phyloP scores from a whole-genome alignment of 2,888 invertebrate species.

The Sarcophaga carnaria region DNA sequence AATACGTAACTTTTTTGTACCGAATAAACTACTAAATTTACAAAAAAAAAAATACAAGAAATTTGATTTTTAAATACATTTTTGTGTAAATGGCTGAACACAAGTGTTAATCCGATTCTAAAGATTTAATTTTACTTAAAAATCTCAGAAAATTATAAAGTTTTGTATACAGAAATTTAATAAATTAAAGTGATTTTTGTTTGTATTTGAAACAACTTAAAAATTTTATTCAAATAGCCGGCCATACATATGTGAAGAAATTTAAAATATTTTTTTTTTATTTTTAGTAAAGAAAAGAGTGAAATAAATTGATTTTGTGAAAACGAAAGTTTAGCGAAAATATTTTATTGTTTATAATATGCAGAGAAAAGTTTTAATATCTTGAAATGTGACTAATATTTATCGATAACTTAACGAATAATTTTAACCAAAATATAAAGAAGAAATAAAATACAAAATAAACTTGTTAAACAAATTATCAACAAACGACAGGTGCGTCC shows the following conservation, averaged over 20 bases:
- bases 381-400: conserved; percentile 68
- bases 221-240: too few relatives aligned
- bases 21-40: too few relatives aligned
- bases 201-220: not conserved
- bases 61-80: too few relatives aligned
- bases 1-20: too few relatives aligned
- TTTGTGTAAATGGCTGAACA: too few relatives aligned
- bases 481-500: conserved; percentile 61
- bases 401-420: conserved; percentile 48
- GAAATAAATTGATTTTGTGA: conserved; percentile 18
- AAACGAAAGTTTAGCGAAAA: conserved; percentile 52
- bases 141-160: too few relatives aligned
- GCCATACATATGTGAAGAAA: too few relatives aligned
- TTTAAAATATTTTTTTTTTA: too few relatives aligned
- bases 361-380: conserved; percentile 34
- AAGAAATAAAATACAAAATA: conserved; percentile 24
- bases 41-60: too few relatives aligned
- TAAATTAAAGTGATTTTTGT: conserved; percentile 41
- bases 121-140: too few relatives aligned
- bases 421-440: conserved; percentile 24
- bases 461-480: conserved; percentile 28
- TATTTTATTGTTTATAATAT: conserved; percentile 12
- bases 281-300: conserved; percentile 5
- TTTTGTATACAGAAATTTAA: conserved; percentile 9
- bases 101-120: too few relatives aligned